A percentile compares a stretch with the other conserved stretches of the same genome.
phyloP scores from a whole-genome alignment of 2,888 invertebrate genomes.

The Petrolisthes cinctipes region DNA sequence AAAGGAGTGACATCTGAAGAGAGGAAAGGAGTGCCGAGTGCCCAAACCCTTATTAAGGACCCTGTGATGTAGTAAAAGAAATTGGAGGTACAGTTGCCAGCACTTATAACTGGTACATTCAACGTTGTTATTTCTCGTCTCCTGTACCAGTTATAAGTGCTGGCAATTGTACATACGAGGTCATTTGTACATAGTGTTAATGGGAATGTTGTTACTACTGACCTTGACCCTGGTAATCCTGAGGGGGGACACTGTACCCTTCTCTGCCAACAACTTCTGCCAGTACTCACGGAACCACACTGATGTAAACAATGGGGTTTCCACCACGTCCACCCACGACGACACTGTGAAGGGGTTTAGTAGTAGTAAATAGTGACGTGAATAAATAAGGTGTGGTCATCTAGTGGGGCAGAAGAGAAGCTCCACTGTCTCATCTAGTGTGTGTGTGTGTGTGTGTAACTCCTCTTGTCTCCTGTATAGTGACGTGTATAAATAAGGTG shows the following conservation, averaged over 20 bases:
- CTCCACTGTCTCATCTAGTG: no score
- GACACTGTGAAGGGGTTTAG: constrained; percentile 27
- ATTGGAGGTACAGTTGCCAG: no score
- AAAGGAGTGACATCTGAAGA: not conserved
- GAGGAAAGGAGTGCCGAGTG: not conserved
- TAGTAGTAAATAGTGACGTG: not conserved
- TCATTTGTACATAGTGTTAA: not conserved
- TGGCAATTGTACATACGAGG: no score
- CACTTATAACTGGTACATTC: no score
- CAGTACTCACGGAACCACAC: constrained; percentile 34
- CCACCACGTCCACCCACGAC: constrained; percentile 34
- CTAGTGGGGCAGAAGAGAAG: no score
- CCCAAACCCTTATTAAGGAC: not conserved
- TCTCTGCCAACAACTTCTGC: constrained; percentile 29
- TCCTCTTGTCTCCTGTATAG: no score
- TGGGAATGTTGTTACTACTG: not conserved
- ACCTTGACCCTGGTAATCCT: constrained; percentile 55
- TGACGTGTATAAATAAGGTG: no score
- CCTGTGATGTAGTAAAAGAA: no score
- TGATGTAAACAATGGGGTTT: constrained; percentile 27
- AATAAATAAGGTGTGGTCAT: no score
- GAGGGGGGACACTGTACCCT: constrained; percentile 29
- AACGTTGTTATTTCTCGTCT: no score
- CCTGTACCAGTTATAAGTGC: no score
- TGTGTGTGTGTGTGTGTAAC: no score